Evolutionary conservation across 2,113 vertebrate species (phyloP), one percentile per base, ranked within the genome.

Genomic region (Dromaius novaehollandiae): DNA sequence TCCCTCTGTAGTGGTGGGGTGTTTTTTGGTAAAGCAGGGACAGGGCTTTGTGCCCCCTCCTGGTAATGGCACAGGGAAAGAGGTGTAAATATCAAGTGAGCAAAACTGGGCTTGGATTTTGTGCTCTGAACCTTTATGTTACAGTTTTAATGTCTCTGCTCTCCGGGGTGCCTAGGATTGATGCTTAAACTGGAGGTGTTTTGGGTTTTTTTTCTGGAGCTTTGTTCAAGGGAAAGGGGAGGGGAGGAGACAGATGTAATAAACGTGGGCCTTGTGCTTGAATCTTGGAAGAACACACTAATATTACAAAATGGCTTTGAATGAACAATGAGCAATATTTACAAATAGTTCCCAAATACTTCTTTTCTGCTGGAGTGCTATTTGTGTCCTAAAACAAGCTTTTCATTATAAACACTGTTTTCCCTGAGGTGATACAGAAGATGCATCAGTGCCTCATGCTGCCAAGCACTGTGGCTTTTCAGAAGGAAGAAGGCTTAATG

Each of bases 401-500:
- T 50, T 87, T 89, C 44, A 8, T 87, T 93, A 65, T 69, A 58
- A 84, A 64, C 53, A 9, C 58, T 79, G 25, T 2, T 44, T 96
- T 94, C 53, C 66, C 56, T 63, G 26, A 50, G 64, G 53, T 94
- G 93, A 51, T 93, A 66, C 82, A 61, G 82, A 82, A 93, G 71
- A 76, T 4, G 3, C 66, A 89, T 77, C 51, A 75, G 46, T 91
- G 36, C 38, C 58, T 95, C 36, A 44, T 28, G 63, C 83, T 90
- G 92, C 92, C 94, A 90, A 89, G 48, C 26, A 65, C 82, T 94
- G 95, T 88, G 94, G 91, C 92, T 94, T 96, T 92, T 95, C 94
- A 95, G 94, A 95, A 80, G 87, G 95, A 88, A 95, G 87, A 94
- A 94, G 73, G 55, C 82, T 94, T 97, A 93, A 91, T 94, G 86